These are phyloP conservation scores for Copidosoma floridanum DNA, from an alignment of 1,140 invertebrate genomes.

Conservation along the genomic window DNA sequence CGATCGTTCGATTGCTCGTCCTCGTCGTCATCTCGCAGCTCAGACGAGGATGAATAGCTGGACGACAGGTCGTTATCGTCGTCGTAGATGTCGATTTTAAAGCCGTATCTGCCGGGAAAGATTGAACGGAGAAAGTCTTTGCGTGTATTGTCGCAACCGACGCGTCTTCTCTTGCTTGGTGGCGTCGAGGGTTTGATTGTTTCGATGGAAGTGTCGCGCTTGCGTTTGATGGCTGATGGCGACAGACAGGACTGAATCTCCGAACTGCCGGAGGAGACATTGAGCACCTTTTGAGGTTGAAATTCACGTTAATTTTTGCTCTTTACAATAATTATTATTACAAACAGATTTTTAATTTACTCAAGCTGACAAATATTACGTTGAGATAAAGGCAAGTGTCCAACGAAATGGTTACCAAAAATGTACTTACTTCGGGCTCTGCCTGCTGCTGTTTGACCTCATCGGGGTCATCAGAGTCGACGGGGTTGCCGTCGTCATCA, in stretches of 20 bases:
- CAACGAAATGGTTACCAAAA: too few relatives aligned
- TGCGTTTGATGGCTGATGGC: too few relatives aligned
- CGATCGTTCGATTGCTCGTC: slow-evolving; percentile 27
- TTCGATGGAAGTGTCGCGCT: too few relatives aligned
- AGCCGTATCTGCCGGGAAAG: slow-evolving; percentile 16
- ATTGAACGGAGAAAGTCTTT: slow-evolving; percentile 2
- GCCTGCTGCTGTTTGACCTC: neutral
- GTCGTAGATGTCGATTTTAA: slow-evolving; percentile 9
- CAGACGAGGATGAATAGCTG: slow-evolving; percentile 25
- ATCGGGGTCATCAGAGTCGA: too few relatives aligned
- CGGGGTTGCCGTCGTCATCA: too few relatives aligned
- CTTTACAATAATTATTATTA: too few relatives aligned
- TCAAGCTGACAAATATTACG: too few relatives aligned
- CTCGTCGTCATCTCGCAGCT: slow-evolving; percentile 7
- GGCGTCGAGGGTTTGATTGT: neutral
- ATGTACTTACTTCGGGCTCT: slow-evolving; percentile 11
- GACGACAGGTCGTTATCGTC: slow-evolving; percentile 8
- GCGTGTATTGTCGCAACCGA: neutral
- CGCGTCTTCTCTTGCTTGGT: slow-evolving; percentile 22
- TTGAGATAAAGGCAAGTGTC: too few relatives aligned
- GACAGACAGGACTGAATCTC: neutral
- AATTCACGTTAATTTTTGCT: too few relatives aligned
- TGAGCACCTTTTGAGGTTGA: slow-evolving; percentile 1
- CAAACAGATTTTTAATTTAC: too few relatives aligned
- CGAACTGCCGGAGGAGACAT: slow-evolving; percentile 13